A percentile compares a stretch with the other conserved stretches of the same genome.
Conservation (phyloP, 2,888 invertebrate genomes). For the Mimas tiliae region DNA sequence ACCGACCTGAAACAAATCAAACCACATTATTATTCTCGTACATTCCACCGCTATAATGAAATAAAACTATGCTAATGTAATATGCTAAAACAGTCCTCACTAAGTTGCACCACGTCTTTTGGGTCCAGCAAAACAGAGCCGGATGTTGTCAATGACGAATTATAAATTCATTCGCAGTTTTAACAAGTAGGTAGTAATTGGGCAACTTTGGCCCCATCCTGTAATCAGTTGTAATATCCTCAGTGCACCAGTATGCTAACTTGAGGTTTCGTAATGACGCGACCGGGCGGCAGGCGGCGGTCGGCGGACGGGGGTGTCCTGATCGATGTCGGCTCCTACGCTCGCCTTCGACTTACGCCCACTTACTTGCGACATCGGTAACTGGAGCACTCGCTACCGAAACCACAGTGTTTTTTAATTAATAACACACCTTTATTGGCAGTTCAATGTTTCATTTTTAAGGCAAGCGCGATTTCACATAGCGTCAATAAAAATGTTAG, state of each 20-base stretch:
- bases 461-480: slow-evolving; percentile 14
- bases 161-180: slow-evolving; percentile 23
- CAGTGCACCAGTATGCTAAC: slow-evolving; percentile 59
- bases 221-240: slow-evolving; percentile 29
- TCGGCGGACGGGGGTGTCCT: slow-evolving; percentile 64
- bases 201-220: slow-evolving; percentile 52
- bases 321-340: slow-evolving; percentile 74
- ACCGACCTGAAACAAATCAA: slow-evolving; percentile 76
- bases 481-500: slow-evolving; percentile 12
- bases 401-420: slow-evolving; percentile 63
- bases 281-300: slow-evolving; percentile 48
- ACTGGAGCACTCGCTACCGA: slow-evolving; percentile 74
- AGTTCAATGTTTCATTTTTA: slow-evolving; percentile 44
- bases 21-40: slow-evolving; percentile 32
- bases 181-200: slow-evolving; percentile 33
- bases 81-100: slow-evolving; percentile 1
- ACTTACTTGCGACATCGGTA: slow-evolving; percentile 73
- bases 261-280: slow-evolving; percentile 59
- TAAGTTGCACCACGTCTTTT: background rate
- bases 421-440: slow-evolving; percentile 58
- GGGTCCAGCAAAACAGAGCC: background rate
- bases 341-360: slow-evolving; percentile 69
- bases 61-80: background rate
- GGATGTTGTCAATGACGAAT: background rate
- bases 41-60: background rate